Base-by-base conservation (phyloP, 2,888 invertebrate species). In the Anodontia alba region DNA sequence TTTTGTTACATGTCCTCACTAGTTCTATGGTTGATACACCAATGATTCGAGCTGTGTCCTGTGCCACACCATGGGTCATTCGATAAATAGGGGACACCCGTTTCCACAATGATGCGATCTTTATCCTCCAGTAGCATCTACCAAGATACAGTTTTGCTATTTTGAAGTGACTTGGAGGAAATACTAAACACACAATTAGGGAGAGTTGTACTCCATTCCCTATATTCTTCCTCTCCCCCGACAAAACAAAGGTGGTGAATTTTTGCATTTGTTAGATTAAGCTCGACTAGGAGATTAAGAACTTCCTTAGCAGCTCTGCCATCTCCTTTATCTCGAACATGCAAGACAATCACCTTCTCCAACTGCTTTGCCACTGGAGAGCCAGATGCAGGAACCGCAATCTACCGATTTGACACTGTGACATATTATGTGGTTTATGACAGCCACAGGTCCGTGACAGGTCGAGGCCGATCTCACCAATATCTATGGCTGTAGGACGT, bases 311-410 rank as follows among this genome's bases (percentile, higher is more conserved):
- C 67, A 7, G 67, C 36, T 7, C 3, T 8, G 5, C 17, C 38
- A 38, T 38, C n/a, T 33, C 38, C 23, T 12, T 67, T 7, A 36
- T 67, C 67, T 20, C 67, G 1, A 2, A 31, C 33, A 36, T 67
- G 67, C 20, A 67, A 38, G 15, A 67, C 36, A 10, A 33, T 8
- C 1, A n/a, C 23, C n/a, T 33, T 33, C 2, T 38, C n/a, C 33
- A 12, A 36, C 67, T 67, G 15, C 20, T 67, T 67, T 31, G 67
- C 67, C 8, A 67, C 12, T n/a, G n/a, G 67, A 67, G 29, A 36
- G 23, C 33, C 2, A n/a, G 36, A 23, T 36, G 36, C 2, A 67
- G 36, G 67, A 67, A 67, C 29, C 29, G 31, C 8, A 62, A 26
- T 33, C 29, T 62, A 15, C 33, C 10, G 29, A 15, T 33, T 26